Percentiles rank a stretch among this genome's conserved stretches.
Evolutionary conservation across 2,113 vertebrate genomes (phyloP).

Genomic region (Thunnus thynnus): DNA sequence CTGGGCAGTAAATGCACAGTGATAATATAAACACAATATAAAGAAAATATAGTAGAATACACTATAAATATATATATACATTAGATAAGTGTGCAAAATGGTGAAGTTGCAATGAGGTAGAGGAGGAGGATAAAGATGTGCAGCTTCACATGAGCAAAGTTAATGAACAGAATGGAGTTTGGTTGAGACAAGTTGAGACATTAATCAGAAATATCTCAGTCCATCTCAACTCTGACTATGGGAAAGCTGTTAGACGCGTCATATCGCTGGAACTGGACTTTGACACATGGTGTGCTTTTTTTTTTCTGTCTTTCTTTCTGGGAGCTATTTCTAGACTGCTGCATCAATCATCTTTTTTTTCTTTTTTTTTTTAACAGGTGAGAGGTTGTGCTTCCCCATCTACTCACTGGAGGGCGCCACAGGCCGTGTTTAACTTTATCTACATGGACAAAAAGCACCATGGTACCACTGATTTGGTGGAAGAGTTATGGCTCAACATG

Average conservation of each 20-base stretch:
- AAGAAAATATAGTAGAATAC: too few species aligned
- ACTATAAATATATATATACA: too few species aligned
- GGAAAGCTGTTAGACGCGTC: constrained; percentile 42
- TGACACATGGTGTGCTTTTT: constrained; percentile 57
- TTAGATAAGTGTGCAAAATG: too few species aligned
- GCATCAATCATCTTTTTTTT: constrained; percentile 8
- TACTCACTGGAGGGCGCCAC: constrained; percentile 54
- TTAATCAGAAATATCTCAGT: constrained; percentile 28
- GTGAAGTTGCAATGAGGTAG: too few species aligned
- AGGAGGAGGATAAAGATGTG: too few species aligned
- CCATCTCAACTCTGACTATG: constrained; percentile 22
- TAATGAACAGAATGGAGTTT: too few species aligned
- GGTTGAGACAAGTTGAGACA: background rate
- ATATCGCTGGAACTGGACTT: constrained; percentile 59
- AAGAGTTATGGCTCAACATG: too few species aligned
- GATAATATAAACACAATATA: too few species aligned
- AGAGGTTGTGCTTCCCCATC: background rate
- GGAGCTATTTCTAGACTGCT: constrained; percentile 48
- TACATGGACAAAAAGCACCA: background rate
- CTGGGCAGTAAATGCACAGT: too few species aligned
- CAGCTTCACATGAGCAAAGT: too few species aligned
- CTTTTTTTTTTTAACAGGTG: background rate
- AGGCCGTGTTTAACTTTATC: constrained; percentile 27
- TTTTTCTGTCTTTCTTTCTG: background rate
- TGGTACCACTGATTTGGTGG: background rate